Evolutionary conservation across 2,797 vertebrate genomes (phyloP).

Genomic region (Macropus fuliginosus): DNA sequence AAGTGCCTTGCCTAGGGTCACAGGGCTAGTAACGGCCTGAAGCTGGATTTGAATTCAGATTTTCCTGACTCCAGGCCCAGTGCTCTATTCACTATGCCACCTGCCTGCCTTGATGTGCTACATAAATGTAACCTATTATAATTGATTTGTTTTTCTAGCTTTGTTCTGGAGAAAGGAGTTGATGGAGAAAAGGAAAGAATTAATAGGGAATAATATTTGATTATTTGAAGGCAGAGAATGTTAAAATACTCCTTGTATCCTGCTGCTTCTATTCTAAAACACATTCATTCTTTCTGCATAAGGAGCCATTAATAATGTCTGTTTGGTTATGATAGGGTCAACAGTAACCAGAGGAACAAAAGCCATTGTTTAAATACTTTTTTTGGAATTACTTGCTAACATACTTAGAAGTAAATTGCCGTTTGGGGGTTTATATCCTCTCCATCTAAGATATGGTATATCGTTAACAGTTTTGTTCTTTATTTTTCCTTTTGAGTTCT

Average conservation of each 20-base stretch:
- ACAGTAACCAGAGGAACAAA: slow-evolving; percentile 56
- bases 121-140: background rate
- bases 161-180: slow-evolving; percentile 32
- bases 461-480: background rate
- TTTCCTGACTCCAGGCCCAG: background rate
- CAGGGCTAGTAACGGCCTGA: background rate
- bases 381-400: slow-evolving; percentile 46
- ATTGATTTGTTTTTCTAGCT: slow-evolving; percentile 33
- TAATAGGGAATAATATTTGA: slow-evolving; percentile 46
- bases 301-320: slow-evolving; percentile 35
- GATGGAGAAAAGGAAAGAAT: slow-evolving; percentile 38
- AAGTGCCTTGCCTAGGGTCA: background rate
- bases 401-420: slow-evolving; percentile 28
- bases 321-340: slow-evolving; percentile 35
- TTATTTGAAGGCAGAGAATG: slow-evolving; percentile 22
- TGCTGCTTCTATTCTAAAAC: slow-evolving; percentile 20
- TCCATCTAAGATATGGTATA: background rate
- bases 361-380: slow-evolving; percentile 24
- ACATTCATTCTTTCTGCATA: slow-evolving; percentile 39
- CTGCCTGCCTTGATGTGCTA: background rate
- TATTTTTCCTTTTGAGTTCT: background rate
- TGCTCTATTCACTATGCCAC: background rate
- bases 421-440: slow-evolving; percentile 38
- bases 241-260: slow-evolving; percentile 10
- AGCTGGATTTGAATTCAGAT: background rate